Evolutionary conservation across 2,888 invertebrate genomes (phyloP).

Genomic region (Cerceris rybyensis): DNA sequence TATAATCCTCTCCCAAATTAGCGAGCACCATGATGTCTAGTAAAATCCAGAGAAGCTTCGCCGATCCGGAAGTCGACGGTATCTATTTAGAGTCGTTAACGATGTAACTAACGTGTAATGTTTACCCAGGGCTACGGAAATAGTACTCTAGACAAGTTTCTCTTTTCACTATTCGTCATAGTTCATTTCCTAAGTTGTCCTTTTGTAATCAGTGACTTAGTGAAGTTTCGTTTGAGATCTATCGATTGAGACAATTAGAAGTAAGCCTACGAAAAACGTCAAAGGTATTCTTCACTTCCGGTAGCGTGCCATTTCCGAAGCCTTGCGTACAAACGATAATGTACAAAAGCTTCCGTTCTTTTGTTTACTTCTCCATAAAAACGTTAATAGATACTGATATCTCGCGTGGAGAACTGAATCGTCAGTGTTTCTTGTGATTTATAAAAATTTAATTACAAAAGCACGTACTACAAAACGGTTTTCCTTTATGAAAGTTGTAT

Average conservation of each 20-base stretch:
- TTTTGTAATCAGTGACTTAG: no score
- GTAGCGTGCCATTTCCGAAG: not conserved
- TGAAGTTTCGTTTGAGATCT: no score
- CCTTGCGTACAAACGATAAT: slow-evolving; percentile 17
- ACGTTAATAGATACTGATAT: slow-evolving; percentile 17
- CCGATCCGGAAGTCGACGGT: slow-evolving; percentile 16
- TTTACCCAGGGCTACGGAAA: no score
- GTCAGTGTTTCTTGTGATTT: slow-evolving; percentile 29
- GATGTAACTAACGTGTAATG: not conserved
- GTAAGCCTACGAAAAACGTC: not conserved
- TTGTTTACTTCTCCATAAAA: slow-evolving; percentile 12
- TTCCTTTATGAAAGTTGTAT: slow-evolving; percentile 42
- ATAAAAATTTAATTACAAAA: slow-evolving; percentile 62
- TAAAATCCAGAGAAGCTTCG: slow-evolving; percentile 58
- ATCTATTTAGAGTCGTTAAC: not conserved
- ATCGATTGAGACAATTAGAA: no score
- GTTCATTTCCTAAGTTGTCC: no score
- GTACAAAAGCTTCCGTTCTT: slow-evolving; percentile 4
- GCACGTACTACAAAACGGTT: slow-evolving; percentile 52
- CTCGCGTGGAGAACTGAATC: slow-evolving; percentile 30
- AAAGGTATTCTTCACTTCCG: not conserved
- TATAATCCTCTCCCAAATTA: slow-evolving; percentile 33
- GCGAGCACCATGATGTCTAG: slow-evolving; percentile 37
- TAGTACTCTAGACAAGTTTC: no score
- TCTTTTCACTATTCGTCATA: no score